Conservation (phyloP, 2,113 vertebrate species). For the Petroica traversi region DNA sequence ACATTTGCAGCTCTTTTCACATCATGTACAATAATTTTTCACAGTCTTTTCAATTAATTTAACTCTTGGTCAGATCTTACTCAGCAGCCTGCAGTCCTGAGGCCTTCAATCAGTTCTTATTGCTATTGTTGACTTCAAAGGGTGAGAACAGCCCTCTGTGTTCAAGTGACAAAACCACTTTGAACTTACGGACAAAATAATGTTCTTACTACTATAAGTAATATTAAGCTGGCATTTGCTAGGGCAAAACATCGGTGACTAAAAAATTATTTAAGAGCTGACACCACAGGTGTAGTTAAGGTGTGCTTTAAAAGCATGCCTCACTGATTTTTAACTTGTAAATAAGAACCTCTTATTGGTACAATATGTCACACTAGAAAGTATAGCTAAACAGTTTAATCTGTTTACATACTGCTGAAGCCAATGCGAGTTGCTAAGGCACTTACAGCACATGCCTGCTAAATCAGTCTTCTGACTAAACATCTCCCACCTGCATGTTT, state of each 20-base stretch:
- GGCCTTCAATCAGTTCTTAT: not conserved
- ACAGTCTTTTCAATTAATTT: not conserved
- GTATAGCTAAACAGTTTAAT: not conserved
- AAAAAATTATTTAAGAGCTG: not conserved
- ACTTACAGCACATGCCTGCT: not conserved
- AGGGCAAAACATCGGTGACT: not conserved
- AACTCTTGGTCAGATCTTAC: not conserved
- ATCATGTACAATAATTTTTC: not conserved
- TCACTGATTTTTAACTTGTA: not conserved
- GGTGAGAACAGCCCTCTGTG: not conserved
- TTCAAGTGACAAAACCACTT: not conserved
- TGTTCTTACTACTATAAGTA: not conserved
- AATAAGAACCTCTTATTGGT: not conserved
- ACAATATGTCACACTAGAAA: not conserved
- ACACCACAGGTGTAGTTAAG: not conserved
- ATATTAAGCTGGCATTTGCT: not conserved
- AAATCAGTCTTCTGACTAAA: not conserved
- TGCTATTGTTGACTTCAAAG: not conserved
- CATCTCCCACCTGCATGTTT: not conserved
- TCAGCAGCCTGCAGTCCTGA: not conserved
- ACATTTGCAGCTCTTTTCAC: not conserved
- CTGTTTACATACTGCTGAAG: not conserved
- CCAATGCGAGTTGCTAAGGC: not conserved
- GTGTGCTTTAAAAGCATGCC: not conserved
- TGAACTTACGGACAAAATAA: not conserved